Base-by-base conservation (phyloP, 2,797 vertebrate genomes). In the Mycteria americana region DNA sequence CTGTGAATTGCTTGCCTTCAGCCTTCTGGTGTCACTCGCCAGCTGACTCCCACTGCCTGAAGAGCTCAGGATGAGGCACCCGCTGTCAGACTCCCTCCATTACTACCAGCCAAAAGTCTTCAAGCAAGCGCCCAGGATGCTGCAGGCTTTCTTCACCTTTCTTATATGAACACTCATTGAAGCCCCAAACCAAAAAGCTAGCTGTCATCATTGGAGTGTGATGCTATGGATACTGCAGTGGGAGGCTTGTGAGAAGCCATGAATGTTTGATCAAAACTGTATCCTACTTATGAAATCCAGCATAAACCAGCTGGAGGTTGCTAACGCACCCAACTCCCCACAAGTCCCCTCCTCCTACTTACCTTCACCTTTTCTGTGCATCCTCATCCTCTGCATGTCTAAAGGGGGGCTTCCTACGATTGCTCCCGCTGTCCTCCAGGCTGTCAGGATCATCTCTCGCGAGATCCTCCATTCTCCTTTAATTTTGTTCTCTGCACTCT, bases 391-490 rank as follows among this genome's bases (percentile, higher is more conserved):
- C 45, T 41, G 15, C 17, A 12, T 30, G 31, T 53, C 60, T 60
- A 30, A 51, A 82, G 14, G 5, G 10, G 7, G 5, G 14, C 12
- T 46, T 56, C 12, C 3, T 57, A 13, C 0, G 0, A 30, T 41
- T 62, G 41, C 7, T 68, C 13, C 81, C 48, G 10, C 24, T 77
- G 46, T 57, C 27, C 23, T 81, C 28, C 27, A n/a, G 60, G 23
- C 23, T 82, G 13, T 39, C 43, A 51, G 30, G 37, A 39, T 19
- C 64, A 67, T 22, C 46, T 46, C n/a, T 51, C 81, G 33, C 37
- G 77, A 67, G 25, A 51, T 25, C 33, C 19, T 53, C 25, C 37
- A 39, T 67, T 62, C 9, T 75, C 13, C 28, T 46, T 75, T 64
- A 21, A 11, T n/a, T 64, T 35, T 65, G 6, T 64, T 30, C 74